phyloP scores from a whole-genome alignment of 1,140 invertebrate genomes.

The Neotoxoptera formosana region DNA sequence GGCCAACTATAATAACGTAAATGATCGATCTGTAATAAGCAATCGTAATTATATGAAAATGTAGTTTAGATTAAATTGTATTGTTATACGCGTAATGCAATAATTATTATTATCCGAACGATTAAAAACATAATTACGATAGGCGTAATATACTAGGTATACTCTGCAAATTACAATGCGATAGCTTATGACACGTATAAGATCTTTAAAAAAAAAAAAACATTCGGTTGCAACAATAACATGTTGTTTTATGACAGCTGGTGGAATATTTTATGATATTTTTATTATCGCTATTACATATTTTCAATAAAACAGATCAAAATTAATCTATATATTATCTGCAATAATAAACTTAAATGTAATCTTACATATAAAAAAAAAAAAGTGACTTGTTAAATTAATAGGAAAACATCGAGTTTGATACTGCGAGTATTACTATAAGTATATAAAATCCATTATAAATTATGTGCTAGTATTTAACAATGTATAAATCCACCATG shows the following conservation, averaged over 20 bases:
- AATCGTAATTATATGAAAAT: neutral
- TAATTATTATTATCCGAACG: neutral
- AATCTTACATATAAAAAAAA: neutral
- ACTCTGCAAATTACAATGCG: neutral
- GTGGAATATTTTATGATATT: neutral
- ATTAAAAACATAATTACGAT: neutral
- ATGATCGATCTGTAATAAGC: neutral
- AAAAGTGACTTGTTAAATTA: neutral
- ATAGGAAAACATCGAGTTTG: neutral
- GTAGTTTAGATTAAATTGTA: neutral
- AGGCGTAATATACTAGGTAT: neutral
- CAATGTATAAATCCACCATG: neutral
- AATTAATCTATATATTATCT: neutral
- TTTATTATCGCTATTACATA: neutral
- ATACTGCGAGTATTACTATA: neutral
- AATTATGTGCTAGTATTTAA: neutral
- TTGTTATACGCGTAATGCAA: neutral
- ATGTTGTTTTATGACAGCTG: neutral
- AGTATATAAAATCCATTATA: neutral
- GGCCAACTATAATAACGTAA: neutral
- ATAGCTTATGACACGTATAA: neutral
- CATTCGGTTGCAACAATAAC: neutral
- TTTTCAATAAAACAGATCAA: neutral
- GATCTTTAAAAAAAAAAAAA: no score
- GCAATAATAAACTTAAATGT: neutral